These are phyloP conservation scores for Trichonephila inaurata DNA, from an alignment of 1,140 invertebrate species.

Conservation along the genomic window DNA sequence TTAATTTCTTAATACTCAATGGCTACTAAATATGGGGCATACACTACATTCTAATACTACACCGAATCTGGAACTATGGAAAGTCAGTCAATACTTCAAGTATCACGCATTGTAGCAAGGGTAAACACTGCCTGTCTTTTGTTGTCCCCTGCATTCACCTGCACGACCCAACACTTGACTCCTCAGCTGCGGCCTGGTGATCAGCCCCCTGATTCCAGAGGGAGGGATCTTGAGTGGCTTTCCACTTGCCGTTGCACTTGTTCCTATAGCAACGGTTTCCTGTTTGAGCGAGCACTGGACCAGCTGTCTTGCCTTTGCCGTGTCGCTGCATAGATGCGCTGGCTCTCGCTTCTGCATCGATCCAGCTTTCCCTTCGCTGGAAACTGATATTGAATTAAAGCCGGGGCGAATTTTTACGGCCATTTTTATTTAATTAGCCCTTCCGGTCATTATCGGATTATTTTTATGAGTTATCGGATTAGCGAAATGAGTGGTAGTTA, in stretches of 20 bases:
- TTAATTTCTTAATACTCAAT: too few species aligned
- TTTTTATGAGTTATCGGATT: neutral
- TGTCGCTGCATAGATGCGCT: neutral
- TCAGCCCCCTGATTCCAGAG: neutral
- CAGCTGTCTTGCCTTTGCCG: constrained; percentile 57
- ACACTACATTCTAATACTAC: too few species aligned
- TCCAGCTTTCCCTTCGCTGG: neutral
- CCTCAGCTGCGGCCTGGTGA: neutral
- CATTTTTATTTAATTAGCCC: neutral
- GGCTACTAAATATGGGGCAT: too few species aligned
- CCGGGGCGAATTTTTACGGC: neutral
- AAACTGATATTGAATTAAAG: constrained; percentile 24
- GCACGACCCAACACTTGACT: neutral
- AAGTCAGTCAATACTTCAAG: neutral
- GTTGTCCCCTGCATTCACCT: neutral
- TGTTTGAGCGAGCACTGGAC: neutral
- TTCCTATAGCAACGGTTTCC: constrained; percentile 62
- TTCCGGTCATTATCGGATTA: neutral
- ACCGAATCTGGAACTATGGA: too few species aligned
- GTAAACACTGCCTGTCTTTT: neutral
- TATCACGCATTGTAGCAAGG: neutral
- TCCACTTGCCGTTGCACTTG: constrained; percentile 44
- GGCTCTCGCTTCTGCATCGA: neutral
- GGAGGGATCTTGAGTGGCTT: constrained; percentile 45
- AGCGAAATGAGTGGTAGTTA: neutral